phyloP scores from a whole-genome alignment of 1,140 invertebrate species.

The Penaeus vannamei region DNA sequence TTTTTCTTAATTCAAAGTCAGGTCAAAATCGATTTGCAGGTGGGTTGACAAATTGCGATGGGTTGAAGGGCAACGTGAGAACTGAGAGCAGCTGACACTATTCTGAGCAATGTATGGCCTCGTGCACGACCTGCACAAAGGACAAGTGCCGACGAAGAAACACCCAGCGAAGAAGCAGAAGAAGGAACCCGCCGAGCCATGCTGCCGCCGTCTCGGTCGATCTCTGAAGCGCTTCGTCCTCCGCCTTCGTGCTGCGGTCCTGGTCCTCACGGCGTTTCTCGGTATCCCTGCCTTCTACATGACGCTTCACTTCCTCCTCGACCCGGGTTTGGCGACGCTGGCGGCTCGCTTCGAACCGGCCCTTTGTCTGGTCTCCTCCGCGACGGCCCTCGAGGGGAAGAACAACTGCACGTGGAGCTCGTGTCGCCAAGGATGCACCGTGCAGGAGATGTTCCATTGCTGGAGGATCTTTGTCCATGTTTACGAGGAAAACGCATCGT shows the following conservation, averaged over 20 bases:
- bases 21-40: no score
- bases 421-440: constrained; percentile 51
- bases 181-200: not conserved
- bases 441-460: constrained; percentile 10
- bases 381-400: not conserved
- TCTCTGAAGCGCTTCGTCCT: not conserved
- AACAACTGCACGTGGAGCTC: constrained; percentile 59
- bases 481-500: not conserved
- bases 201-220: not conserved
- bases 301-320: constrained; percentile 31
- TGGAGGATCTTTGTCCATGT: constrained; percentile 45
- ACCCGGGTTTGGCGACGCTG: constrained; percentile 38
- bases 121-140: no score
- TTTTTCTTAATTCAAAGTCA: no score
- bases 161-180: not conserved
- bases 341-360: constrained; percentile 42
- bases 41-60: no score
- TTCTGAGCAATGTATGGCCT: no score
- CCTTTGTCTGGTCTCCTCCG: constrained; percentile 30
- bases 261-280: constrained; percentile 13
- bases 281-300: constrained; percentile 54
- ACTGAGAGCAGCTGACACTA: no score
- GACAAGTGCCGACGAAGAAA: no score
- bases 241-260: constrained; percentile 9
- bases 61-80: no score